Base-by-base conservation (phyloP, 1,140 invertebrate species). In the Stenopsyche tienmushanensis region DNA sequence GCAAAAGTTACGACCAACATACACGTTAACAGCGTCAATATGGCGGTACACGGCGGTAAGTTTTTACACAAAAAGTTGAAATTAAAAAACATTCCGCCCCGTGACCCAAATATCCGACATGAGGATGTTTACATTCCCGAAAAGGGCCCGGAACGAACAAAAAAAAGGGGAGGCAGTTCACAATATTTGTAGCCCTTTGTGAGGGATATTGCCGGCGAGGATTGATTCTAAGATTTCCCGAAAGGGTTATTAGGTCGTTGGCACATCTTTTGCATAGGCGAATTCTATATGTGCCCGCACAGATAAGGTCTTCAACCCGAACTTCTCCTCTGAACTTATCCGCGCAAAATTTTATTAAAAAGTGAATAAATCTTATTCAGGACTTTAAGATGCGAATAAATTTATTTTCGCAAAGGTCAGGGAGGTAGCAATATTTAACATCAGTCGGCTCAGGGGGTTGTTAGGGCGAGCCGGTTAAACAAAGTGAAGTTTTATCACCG, bases 211-310 rank as follows among this genome's bases (percentile, higher is more conserved):
- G 50, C 42, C 26, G 53, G 20, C 25, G 50, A 20, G 55, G 54
- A 65, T 59, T 65, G 55, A 65, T 59, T 65, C 41, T 26, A 45
- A 65, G 55, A 65, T 65, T 58, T 59, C 63, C 53, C 53, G 45
- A 58, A 58, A 58, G 54, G 39, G 64, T 59, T 65, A 65, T 65
- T 65, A 65, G 45, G 54, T 41, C 25, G 45, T 39, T 21, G 34
- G 17, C 29, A 34, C 29, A 34, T 34, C 29, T n/a, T n/a, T n/a
- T n/a, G n/a, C n/a, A n/a, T n/a, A n/a, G n/a, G n/a, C n/a, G n/a
- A n/a, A n/a, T n/a, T n/a, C n/a, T n/a, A n/a, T n/a, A n/a, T n/a
- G n/a, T n/a, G n/a, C n/a, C n/a, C n/a, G n/a, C n/a, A n/a, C n/a
- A n/a, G n/a, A n/a, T n/a, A n/a, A n/a, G n/a, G n/a, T n/a, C n/a